Evolutionary conservation across 2,797 vertebrate genomes (phyloP), one percentile per base, ranked within the genome.

Genomic region (Megalops cyprinoides): DNA sequence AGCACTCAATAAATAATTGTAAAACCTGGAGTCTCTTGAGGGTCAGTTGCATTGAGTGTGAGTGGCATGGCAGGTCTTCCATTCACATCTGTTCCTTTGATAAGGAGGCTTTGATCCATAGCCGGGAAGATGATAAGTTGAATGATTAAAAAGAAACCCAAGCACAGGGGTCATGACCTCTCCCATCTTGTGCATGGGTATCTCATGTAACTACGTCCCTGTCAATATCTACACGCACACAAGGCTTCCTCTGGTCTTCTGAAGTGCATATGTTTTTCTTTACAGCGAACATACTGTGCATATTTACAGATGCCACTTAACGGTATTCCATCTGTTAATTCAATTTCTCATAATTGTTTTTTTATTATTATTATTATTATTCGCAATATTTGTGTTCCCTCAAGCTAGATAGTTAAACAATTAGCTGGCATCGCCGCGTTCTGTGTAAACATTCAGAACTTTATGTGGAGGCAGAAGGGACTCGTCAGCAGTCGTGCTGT

Each of bases 71-170:
- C n/a, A 18, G 44, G 44, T 4, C 73, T 74, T 44, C 42, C 37
- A 75, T 75, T 56, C 55, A 28, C 37, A 15, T 51, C 58, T 42
- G 15, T 34, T 42, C 80, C 25, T 69, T 75, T 77, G 80, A 78
- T 46, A 48, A 28, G 28, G 37, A n/a, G 60, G 74, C 76, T 73
- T 71, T 77, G 37, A 48, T 56, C 62, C 74, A 15, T n/a, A 25
- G 39, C 46, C 60, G 71, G 58, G 23, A 55, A 48, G 60, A 69
- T 23, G 34, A 76, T 55, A 67, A 62, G 31, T 55, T 51, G 79
- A 77, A 56, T 81, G 51, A 81, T 77, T 77, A 51, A 77, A 67
- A n/a, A 51, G 46, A 77, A 81, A 56, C 60, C 62, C 44, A 53
- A 42, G 73, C 42, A 53, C 74, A 65, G 34, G 23, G 46, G 28